Evolutionary conservation across 1,140 invertebrate genomes (phyloP), one percentile per base, ranked within the genome.

Genomic region (Drosophila watanabei): DNA sequence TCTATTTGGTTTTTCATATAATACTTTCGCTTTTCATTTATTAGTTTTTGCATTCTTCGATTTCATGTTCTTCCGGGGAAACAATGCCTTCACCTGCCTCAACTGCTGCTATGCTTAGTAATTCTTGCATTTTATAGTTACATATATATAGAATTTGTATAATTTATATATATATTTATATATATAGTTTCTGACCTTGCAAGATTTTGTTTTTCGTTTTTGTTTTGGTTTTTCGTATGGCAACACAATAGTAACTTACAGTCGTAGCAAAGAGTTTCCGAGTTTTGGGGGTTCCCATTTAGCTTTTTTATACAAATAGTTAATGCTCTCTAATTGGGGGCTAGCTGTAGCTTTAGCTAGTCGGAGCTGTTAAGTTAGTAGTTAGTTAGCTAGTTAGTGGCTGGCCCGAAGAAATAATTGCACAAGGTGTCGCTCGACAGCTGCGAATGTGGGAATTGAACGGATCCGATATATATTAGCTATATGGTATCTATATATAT

Each of bases 181-280:
- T 72, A 51, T 82, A 62, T 80, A 64, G 59, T 43, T 64, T 66
- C 46, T 59, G 59, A 79, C 69, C 63, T 46, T 43, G 59, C 57
- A 58, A 46, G 51, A 65, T 57, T 56, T 52, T 32, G 14, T n/a
- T 62, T 59, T 56, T 5, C 3, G 16, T 41, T 49, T 28, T 45
- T 30, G 14, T n/a, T 62, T 59, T 49, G 13, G 6, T 41, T 41
- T 49, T 28, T 65, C 37, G 24, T 82, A 81, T 81, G 85, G 85
- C 85, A 88, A 88, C 85, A 89, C 85, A 88, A 85, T 88, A 88
- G 85, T 88, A 88, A 88, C 86, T 89, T 89, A 89, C 85, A 88
- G 81, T 88, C 69, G 56, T 65, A 72, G 82, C 82, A 85, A 73
- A 73, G 77, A 85, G 73, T 80, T 69, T 56, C 59, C 75, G 61